A percentile compares a stretch with the other conserved stretches of the same genome.
Evolutionary conservation across 1,140 invertebrate species (phyloP).

Genomic region (Drosophila kurseongensis): DNA sequence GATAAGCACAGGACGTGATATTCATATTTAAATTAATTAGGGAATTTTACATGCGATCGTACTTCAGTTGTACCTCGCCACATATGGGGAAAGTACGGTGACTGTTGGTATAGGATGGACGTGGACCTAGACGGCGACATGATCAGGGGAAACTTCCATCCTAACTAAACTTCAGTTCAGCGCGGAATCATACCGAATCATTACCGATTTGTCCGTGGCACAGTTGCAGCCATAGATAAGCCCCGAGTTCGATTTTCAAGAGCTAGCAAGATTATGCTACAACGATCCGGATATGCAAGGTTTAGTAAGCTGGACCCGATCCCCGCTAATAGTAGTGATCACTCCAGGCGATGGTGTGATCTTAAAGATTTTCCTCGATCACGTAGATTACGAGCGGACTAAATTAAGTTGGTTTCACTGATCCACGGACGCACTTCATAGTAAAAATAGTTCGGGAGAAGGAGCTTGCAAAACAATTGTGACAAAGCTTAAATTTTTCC

Average conservation of each 20-base stretch:
- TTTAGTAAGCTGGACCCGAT: background rate
- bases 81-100: slow-evolving; percentile 33
- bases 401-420: too few relatives aligned
- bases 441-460: too few relatives aligned
- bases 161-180: slow-evolving; percentile 55
- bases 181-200: too few relatives aligned
- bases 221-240: slow-evolving; percentile 35
- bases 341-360: too few relatives aligned
- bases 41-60: slow-evolving; percentile 39
- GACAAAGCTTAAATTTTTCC: too few relatives aligned
- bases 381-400: too few relatives aligned
- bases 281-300: background rate
- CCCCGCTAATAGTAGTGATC: background rate
- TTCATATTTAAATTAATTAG: slow-evolving; percentile 71
- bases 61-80: slow-evolving; percentile 2
- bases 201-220: slow-evolving; percentile 23
- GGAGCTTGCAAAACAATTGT: too few relatives aligned
- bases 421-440: too few relatives aligned
- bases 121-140: slow-evolving; percentile 37
- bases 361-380: too few relatives aligned
- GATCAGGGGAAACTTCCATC: slow-evolving; percentile 55
- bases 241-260: slow-evolving; percentile 16
- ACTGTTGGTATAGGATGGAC: slow-evolving; percentile 34
- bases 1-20: slow-evolving; percentile 62
- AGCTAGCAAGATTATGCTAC: slow-evolving; percentile 4